Evolutionary conservation across 2,888 invertebrate species (phyloP).

Genomic region (Choristoneura rosaceana): DNA sequence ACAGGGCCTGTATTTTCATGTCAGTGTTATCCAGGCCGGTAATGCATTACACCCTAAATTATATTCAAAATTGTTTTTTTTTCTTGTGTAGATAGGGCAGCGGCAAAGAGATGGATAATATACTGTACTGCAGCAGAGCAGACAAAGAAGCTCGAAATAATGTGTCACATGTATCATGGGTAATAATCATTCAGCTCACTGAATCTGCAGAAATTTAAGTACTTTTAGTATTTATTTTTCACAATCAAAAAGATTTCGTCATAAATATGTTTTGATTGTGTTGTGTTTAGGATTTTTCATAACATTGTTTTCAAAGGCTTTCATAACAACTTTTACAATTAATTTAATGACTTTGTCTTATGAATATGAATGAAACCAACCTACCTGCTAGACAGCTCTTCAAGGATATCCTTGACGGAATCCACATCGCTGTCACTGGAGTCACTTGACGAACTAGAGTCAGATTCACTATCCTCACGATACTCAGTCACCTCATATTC

Average conservation of each 20-base stretch:
- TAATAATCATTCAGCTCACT: neutral
- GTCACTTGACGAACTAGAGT: slow-evolving; percentile 67
- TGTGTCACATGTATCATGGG: too few relatives aligned
- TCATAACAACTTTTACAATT: neutral
- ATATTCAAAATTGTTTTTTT: too few relatives aligned
- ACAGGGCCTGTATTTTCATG: too few relatives aligned
- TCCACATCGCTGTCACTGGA: slow-evolving; percentile 78
- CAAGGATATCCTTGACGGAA: slow-evolving; percentile 74
- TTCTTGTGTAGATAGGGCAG: too few relatives aligned
- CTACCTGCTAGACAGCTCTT: slow-evolving; percentile 76
- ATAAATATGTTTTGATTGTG: neutral
- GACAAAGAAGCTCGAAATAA: too few relatives aligned
- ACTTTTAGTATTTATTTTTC: neutral
- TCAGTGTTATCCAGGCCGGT: too few relatives aligned
- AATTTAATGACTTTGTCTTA: neutral
- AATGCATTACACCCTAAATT: too few relatives aligned
- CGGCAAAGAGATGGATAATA: too few relatives aligned
- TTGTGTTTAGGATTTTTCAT: neutral
- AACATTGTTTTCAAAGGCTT: neutral
- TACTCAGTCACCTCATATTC: slow-evolving; percentile 80
- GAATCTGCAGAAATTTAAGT: neutral
- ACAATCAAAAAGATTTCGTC: neutral
- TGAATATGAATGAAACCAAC: slow-evolving; percentile 42
- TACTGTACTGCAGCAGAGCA: too few relatives aligned
- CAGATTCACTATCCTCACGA: slow-evolving; percentile 72